Evolutionary conservation across 2,888 invertebrate genomes (phyloP).

Genomic region (Ryuthela nishihirai): DNA sequence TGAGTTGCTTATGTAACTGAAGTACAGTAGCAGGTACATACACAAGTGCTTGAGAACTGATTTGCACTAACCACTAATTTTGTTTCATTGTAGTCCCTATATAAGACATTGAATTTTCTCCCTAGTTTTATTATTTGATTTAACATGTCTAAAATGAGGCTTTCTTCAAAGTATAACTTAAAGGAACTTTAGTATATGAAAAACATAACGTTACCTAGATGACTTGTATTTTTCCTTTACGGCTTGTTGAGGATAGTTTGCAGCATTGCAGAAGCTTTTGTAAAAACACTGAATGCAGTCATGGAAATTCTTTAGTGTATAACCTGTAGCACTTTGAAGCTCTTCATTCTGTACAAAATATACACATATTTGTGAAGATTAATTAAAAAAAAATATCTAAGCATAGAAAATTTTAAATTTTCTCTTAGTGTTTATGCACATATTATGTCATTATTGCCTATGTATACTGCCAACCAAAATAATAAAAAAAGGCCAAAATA

Average conservation of each 20-base stretch:
- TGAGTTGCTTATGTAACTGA: too few relatives aligned
- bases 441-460: neutral
- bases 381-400: neutral
- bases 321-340: conserved; percentile 64
- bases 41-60: too few relatives aligned
- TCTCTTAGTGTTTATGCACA: neutral
- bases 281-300: conserved; percentile 65
- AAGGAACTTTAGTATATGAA: too few relatives aligned
- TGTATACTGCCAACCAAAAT: neutral
- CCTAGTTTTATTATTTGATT: too few relatives aligned
- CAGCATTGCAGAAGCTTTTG: conserved; percentile 65
- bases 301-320: conserved; percentile 63
- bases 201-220: conserved; percentile 53
- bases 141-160: too few relatives aligned
- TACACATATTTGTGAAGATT: neutral
- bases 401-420: neutral
- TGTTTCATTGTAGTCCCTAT: too few relatives aligned
- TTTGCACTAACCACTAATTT: too few relatives aligned
- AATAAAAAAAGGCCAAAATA: too few relatives aligned
- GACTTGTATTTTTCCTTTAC: conserved; percentile 82
- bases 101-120: too few relatives aligned
- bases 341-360: conserved; percentile 48
- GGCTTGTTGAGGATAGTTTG: conserved; percentile 69
- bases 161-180: too few relatives aligned
- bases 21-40: too few relatives aligned